Conservation (phyloP, 2,888 invertebrate genomes). For the Seira ritae region DNA sequence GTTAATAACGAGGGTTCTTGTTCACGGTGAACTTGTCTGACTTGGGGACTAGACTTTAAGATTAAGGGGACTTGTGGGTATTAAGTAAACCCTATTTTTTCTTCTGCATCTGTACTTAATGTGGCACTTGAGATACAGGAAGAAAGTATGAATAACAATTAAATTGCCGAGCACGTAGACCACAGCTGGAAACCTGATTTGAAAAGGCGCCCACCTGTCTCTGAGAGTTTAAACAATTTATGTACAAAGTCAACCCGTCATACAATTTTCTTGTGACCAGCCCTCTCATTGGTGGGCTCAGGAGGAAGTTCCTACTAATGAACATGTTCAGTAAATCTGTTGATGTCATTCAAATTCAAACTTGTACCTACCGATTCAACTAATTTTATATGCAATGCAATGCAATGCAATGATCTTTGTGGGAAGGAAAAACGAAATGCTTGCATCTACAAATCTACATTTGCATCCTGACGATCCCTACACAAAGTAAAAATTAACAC, state of each 20-base stretch:
- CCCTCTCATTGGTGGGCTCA: not conserved
- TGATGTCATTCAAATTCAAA: no score
- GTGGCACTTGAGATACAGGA: not conserved
- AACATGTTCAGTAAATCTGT: not conserved
- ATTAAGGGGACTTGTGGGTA: not conserved
- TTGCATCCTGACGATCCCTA: no score
- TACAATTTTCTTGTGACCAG: not conserved
- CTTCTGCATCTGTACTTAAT: not conserved
- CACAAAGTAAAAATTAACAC: no score
- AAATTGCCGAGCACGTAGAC: not conserved
- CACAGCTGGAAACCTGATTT: slow-evolving; percentile 32
- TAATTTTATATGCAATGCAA: no score
- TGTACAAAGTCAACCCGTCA: no score
- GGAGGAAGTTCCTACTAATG: not conserved
- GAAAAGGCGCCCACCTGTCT: slow-evolving; percentile 54
- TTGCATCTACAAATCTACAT: no score
- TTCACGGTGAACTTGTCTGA: no score
- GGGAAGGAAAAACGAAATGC: no score
- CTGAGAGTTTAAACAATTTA: no score
- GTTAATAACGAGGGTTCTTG: not conserved
- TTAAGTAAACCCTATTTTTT: no score
- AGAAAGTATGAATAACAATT: not conserved
- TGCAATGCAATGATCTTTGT: no score
- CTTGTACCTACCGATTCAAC: no score
- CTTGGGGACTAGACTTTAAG: not conserved